Percentiles rank a stretch among this genome's conserved stretches.
Conservation (phyloP, 2,888 invertebrate genomes). For the Leptopilina myrica region DNA sequence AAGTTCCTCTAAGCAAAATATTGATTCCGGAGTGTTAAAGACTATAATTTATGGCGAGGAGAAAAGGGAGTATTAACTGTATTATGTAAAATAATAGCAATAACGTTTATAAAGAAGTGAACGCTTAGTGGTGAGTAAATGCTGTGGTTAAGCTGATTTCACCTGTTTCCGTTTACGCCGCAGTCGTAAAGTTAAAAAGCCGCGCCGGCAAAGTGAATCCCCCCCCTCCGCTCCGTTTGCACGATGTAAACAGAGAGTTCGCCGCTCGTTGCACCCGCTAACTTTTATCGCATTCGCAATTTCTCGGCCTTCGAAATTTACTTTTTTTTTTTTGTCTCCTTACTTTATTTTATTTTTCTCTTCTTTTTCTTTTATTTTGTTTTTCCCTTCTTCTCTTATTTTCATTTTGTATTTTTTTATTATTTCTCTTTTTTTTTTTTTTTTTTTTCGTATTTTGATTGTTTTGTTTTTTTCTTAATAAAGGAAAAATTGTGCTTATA, state of each 20-base stretch:
- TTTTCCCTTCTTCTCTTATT: no score
- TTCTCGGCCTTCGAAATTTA: background rate
- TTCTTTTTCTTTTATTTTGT: no score
- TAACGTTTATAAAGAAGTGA: conserved; percentile 35
- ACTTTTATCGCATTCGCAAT: conserved; percentile 32
- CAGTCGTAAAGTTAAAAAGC: conserved; percentile 35
- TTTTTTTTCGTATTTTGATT: no score
- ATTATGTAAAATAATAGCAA: conserved; percentile 39
- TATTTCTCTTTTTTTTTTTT: no score
- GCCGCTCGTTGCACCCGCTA: conserved; percentile 31
- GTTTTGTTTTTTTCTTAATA: no score
- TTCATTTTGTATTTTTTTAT: no score
- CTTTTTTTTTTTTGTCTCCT: no score
- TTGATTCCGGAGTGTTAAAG: no score
- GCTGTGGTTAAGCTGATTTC: conserved; percentile 39
- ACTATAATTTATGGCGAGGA: background rate
- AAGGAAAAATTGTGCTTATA: no score
- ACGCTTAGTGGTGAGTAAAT: conserved; percentile 39
- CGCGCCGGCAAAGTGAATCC: conserved; percentile 20
- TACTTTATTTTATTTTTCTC: no score
- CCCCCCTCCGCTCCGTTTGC: background rate
- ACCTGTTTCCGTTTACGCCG: conserved; percentile 39
- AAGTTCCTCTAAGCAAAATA: no score
- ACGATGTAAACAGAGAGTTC: conserved; percentile 21
- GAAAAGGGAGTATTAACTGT: conserved; percentile 15